These are phyloP conservation scores for Drosophila niveifrons DNA, from an alignment of 2,888 invertebrate genomes.

Conservation along the genomic window DNA sequence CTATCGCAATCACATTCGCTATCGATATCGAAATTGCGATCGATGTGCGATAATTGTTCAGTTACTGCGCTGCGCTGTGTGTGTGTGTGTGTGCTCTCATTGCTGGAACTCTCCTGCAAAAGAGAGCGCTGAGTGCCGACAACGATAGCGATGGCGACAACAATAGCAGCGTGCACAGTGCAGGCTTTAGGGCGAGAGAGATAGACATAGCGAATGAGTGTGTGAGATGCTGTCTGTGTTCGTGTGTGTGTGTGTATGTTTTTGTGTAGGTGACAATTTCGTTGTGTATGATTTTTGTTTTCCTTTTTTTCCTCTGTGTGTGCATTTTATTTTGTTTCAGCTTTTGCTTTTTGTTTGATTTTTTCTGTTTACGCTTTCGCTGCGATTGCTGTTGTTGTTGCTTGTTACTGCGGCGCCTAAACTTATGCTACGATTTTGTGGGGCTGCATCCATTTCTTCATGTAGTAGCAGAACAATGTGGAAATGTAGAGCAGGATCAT, in stretches of 20 bases:
- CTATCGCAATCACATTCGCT: conserved; percentile 9
- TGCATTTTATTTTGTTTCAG: conserved; percentile 21
- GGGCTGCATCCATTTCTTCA: conserved; percentile 95
- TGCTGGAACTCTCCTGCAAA: conserved; percentile 39
- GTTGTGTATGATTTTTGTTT: conserved; percentile 69
- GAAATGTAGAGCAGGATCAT: conserved; percentile 95
- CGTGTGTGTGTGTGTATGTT: conserved; percentile 16
- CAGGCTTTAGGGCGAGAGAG: conserved; percentile 64
- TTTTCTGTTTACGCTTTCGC: not conserved
- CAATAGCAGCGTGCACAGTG: conserved; percentile 28
- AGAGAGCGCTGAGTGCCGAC: conserved; percentile 58
- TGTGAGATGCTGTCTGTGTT: conserved; percentile 21
- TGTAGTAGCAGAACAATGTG: conserved; percentile 96
- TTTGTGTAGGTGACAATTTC: conserved; percentile 66
- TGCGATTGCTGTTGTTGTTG: not conserved
- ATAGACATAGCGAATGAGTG: conserved; percentile 63
- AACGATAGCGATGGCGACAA: conserved; percentile 16
- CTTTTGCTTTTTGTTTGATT: conserved; percentile 9
- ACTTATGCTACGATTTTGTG: conserved; percentile 91
- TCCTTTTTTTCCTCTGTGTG: conserved; percentile 41
- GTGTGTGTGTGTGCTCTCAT: conserved; percentile 48
- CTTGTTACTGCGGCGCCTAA: conserved; percentile 38
- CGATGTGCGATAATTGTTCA: not conserved
- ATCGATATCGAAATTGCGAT: conserved; percentile 2
- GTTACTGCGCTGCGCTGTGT: conserved; percentile 30